Conservation (phyloP, 2,113 vertebrate species). For the Corythoichthys haematopterus region DNA sequence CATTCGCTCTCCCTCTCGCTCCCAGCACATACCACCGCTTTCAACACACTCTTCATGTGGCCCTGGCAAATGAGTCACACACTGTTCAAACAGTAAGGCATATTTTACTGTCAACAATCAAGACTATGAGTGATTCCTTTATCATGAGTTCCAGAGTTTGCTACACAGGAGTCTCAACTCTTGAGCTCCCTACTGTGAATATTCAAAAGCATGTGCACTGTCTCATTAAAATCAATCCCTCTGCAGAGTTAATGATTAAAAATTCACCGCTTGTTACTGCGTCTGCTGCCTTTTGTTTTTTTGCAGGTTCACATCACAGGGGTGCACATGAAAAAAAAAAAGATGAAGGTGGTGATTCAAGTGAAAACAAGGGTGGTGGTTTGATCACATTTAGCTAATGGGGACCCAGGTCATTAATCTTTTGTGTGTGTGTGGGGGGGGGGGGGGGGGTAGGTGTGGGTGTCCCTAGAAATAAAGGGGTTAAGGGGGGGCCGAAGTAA, state of each 20-base stretch:
- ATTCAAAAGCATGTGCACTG: constrained; percentile 32
- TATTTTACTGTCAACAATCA: constrained; percentile 14
- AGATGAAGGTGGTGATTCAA: constrained; percentile 40
- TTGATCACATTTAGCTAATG: constrained; percentile 25
- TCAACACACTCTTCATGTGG: constrained; percentile 38
- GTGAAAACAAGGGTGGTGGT: constrained; percentile 13
- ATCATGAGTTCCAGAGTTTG: constrained; percentile 24
- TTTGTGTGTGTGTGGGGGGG: constrained; percentile 1
- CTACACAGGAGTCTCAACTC: constrained; percentile 36
- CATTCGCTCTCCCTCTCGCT: constrained; percentile 44
- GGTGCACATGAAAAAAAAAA: constrained; percentile 31
- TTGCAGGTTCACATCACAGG: constrained; percentile 37
- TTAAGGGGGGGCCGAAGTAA: background rate
- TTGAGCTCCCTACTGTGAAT: constrained; percentile 33
- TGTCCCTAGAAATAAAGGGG: constrained; percentile 11
- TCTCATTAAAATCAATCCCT: constrained; percentile 46
- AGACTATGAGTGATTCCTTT: constrained; percentile 4
- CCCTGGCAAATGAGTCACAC: constrained; percentile 10
- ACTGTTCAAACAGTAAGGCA: constrained; percentile 11
- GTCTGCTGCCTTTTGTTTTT: constrained; percentile 45
- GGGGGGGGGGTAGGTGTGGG: too few relatives aligned
- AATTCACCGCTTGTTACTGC: constrained; percentile 37
- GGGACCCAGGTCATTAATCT: constrained; percentile 5
- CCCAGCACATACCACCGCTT: constrained; percentile 50
- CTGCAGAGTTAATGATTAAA: constrained; percentile 41